These are phyloP conservation scores for Glaucopsyche alexis DNA, from an alignment of 2,888 invertebrate genomes.

Conservation along the genomic window DNA sequence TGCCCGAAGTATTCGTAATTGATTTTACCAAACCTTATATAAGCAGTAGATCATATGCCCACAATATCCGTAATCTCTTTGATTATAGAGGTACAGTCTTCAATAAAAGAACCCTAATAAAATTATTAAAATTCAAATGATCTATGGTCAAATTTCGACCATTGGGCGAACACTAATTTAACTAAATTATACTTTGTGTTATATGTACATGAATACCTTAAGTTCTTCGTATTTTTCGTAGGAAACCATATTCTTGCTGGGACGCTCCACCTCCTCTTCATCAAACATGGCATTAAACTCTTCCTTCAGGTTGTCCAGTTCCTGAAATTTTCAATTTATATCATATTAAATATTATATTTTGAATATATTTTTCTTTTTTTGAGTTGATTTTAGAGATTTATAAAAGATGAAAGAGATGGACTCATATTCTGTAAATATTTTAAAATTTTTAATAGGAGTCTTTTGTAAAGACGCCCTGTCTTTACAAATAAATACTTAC, in stretches of 20 bases:
- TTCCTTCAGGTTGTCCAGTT: constrained; percentile 63
- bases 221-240: constrained; percentile 61
- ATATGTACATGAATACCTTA: constrained; percentile 46
- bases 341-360: not conserved
- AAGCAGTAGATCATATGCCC: too few species aligned
- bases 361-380: not conserved
- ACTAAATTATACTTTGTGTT: constrained; percentile 30
- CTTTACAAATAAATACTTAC: too few species aligned
- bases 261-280: constrained; percentile 61
- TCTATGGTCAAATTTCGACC: too few species aligned
- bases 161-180: not conserved
- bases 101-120: too few species aligned
- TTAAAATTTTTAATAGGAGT: too few species aligned
- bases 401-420: not conserved
- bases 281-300: constrained; percentile 60
- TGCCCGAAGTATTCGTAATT: too few species aligned
- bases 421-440: too few species aligned
- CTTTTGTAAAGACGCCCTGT: too few species aligned
- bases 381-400: not conserved
- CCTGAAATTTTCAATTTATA: constrained; percentile 46
- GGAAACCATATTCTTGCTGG: constrained; percentile 50
- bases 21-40: too few species aligned
- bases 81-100: too few species aligned
- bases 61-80: too few species aligned
- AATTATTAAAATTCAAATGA: too few species aligned